A percentile compares a stretch with the other conserved stretches of the same genome.
phyloP scores from a whole-genome alignment of 1,140 invertebrate species.

The Ctenoplectra terminalis region DNA sequence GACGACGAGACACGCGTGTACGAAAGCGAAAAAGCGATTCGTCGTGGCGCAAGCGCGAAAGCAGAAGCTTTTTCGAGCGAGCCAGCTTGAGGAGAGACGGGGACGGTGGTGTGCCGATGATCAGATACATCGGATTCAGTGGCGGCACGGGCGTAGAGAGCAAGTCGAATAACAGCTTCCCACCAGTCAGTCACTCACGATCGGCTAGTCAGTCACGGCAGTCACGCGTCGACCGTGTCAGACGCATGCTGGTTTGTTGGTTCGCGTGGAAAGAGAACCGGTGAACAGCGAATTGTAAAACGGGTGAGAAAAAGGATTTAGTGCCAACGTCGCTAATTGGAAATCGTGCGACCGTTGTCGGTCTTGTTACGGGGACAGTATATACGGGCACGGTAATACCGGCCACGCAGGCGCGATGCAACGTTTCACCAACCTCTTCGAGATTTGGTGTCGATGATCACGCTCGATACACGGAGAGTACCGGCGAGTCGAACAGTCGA shows the following conservation, averaged over 20 bases:
- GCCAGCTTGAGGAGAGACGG: constrained; percentile 19
- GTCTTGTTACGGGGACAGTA: not conserved
- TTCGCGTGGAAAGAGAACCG: constrained; percentile 38
- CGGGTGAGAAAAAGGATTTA: constrained; percentile 12
- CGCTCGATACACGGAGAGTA: not conserved
- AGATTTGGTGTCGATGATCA: constrained; percentile 7
- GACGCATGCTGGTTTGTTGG: constrained; percentile 52
- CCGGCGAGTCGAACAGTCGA: constrained; percentile 12
- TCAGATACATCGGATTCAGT: constrained; percentile 52
- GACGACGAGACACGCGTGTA: not conserved
- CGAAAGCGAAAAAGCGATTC: constrained; percentile 46
- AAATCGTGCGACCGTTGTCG: constrained; percentile 5
- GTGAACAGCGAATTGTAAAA: constrained; percentile 12
- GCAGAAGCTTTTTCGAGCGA: constrained; percentile 52
- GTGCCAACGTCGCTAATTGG: constrained; percentile 6
- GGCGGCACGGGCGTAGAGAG: constrained; percentile 52
- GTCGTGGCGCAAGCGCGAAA: constrained; percentile 51
- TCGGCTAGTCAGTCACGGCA: constrained; percentile 60
- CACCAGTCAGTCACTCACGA: constrained; percentile 64
- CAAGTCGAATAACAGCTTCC: constrained; percentile 57
- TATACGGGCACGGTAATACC: not conserved
- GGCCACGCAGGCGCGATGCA: constrained; percentile 18
- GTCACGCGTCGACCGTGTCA: constrained; percentile 58
- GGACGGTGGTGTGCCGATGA: constrained; percentile 57
- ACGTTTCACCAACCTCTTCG: not conserved